Percentiles rank a stretch among this genome's conserved stretches.
Conservation (phyloP, 2,797 vertebrate species). For the Kryptopterus vitreolus region DNA sequence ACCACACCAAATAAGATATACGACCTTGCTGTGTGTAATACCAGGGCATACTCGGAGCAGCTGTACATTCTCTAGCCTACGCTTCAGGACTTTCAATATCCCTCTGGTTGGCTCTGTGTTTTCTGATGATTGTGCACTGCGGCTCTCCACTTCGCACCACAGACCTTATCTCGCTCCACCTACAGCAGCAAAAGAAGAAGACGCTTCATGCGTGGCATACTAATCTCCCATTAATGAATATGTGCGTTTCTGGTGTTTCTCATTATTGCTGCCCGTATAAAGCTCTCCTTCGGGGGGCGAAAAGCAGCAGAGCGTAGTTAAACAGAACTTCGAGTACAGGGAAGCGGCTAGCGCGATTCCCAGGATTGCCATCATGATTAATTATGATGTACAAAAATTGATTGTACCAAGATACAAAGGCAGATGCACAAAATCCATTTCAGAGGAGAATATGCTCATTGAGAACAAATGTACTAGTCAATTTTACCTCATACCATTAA, state of each 20-base stretch:
- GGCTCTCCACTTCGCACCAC: conserved; percentile 35
- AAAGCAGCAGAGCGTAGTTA: conserved; percentile 34
- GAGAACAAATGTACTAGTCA: background rate
- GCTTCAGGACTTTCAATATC: conserved; percentile 10
- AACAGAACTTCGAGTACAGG: conserved; percentile 12
- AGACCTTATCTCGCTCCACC: conserved; percentile 45
- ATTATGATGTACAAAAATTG: conserved; percentile 30
- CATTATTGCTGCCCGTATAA: conserved; percentile 42
- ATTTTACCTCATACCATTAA: background rate
- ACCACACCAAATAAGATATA: background rate
- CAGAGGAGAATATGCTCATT: background rate
- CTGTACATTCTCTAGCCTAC: conserved; percentile 19
- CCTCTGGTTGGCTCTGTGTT: conserved; percentile 23
- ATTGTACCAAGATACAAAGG: conserved; percentile 17
- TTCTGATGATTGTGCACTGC: conserved; percentile 45
- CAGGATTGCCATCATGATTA: conserved; percentile 36
- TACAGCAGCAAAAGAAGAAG: conserved; percentile 40
- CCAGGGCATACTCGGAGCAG: background rate
- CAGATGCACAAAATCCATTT: conserved; percentile 4
- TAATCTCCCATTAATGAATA: conserved; percentile 52
- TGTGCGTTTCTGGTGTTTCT: conserved; percentile 42
- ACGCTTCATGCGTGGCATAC: conserved; percentile 45
- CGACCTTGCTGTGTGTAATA: conserved; percentile 17
- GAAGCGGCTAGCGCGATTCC: conserved; percentile 26
- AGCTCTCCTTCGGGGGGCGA: conserved; percentile 28